Percentiles rank a stretch among this genome's conserved stretches.
Conservation (phyloP, 2,888 invertebrate genomes). For the Camptogramma bilineatum region DNA sequence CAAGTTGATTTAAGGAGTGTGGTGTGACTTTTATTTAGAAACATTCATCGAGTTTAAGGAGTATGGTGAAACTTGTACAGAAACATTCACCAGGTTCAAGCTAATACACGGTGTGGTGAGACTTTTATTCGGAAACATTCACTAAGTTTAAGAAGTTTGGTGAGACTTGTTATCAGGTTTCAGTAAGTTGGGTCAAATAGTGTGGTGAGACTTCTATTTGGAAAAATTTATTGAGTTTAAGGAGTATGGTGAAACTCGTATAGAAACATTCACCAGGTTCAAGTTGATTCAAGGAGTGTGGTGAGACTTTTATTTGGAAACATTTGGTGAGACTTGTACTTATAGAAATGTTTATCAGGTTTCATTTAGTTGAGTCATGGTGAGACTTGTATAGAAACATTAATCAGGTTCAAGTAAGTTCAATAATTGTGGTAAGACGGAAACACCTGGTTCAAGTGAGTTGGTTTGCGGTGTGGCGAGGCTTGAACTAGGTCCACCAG, state of each 20-base stretch:
- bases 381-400: too few species aligned
- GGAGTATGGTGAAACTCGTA: too few species aligned
- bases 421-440: too few species aligned
- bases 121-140: too few species aligned
- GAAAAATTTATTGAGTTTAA: too few species aligned
- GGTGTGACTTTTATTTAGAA: background rate
- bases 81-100: background rate
- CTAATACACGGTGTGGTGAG: background rate
- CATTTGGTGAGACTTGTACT: too few species aligned
- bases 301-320: background rate
- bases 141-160: background rate
- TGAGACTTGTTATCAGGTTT: too few species aligned
- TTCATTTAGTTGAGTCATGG: background rate
- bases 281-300: background rate
- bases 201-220: background rate
- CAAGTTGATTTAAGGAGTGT: too few species aligned
- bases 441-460: background rate
- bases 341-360: background rate
- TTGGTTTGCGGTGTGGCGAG: slow-evolving; percentile 38
- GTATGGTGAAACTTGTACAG: background rate
- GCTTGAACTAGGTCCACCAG: slow-evolving; percentile 87
- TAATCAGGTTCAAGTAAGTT: background rate
- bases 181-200: too few species aligned
- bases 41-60: too few species aligned
- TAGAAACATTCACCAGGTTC: background rate